A percentile compares a stretch with the other conserved stretches of the same genome.
These are phyloP conservation scores for Gallinago solitaria DNA, from an alignment of 2,797 vertebrate genomes.

Conservation along the genomic window DNA sequence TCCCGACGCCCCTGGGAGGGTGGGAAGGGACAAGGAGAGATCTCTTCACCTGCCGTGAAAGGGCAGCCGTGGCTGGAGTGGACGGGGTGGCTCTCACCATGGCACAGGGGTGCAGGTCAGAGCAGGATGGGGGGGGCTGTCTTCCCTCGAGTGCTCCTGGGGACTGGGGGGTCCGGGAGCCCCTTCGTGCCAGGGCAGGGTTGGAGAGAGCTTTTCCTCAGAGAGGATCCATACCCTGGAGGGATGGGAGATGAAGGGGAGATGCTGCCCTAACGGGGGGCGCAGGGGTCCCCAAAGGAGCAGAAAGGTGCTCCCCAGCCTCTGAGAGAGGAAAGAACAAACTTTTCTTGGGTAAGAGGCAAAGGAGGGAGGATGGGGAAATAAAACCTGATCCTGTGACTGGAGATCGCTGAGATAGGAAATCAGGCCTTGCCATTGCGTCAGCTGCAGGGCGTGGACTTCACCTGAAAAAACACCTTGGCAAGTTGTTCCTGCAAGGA, in stretches of 20 bases:
- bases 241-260: neutral
- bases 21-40: slow-evolving; percentile 8
- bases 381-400: slow-evolving; percentile 44
- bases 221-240: neutral
- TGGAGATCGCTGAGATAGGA: slow-evolving; percentile 42
- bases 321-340: neutral
- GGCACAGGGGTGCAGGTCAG: neutral
- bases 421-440: slow-evolving; percentile 34
- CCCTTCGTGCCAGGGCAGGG: rapidly evolving
- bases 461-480: slow-evolving; percentile 69
- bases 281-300: neutral
- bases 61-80: rapidly evolving
- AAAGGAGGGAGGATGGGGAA: slow-evolving; percentile 49
- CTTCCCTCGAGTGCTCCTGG: neutral
- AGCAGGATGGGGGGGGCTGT: neutral
- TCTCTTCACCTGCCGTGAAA: neutral
- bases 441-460: slow-evolving; percentile 69
- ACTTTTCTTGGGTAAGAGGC: slow-evolving; percentile 36
- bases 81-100: rapidly evolving
- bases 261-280: neutral
- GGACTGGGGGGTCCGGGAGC: neutral
- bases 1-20: slow-evolving; percentile 30
- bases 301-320: neutral
- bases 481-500: slow-evolving; percentile 41
- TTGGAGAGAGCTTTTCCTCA: neutral